phyloP scores from a whole-genome alignment of 2,888 invertebrate species.

The Druceiella hillmani region DNA sequence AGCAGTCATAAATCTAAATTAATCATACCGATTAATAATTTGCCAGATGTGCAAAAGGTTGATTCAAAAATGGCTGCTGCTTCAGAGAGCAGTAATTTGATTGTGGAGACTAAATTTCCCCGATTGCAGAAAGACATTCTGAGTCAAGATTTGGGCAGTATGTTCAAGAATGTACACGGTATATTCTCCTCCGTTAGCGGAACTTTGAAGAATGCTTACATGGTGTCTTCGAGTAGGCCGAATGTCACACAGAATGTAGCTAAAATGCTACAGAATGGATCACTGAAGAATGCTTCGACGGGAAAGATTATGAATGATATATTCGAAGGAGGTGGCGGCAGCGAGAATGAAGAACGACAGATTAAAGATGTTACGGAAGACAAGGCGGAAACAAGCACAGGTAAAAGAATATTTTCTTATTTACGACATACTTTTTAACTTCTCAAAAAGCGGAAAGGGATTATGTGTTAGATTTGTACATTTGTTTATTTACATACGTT shows the following conservation, averaged over 20 bases:
- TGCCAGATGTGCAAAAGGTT: no score
- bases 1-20: no score
- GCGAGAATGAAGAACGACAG: conserved; percentile 11
- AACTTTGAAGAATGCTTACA: conserved; percentile 43
- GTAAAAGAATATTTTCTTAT: no score
- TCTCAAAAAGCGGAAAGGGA: no score
- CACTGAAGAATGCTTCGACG: conserved; percentile 25
- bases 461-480: no score
- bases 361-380: not conserved
- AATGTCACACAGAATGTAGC: no score
- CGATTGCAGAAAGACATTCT: conserved; percentile 40
- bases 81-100: conserved; percentile 13
- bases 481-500: no score
- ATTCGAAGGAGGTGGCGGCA: conserved; percentile 35
- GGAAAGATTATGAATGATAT: conserved; percentile 44
- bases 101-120: conserved; percentile 30
- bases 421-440: no score
- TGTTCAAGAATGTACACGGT: conserved; percentile 48
- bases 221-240: conserved; percentile 31
- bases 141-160: conserved; percentile 41
- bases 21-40: no score
- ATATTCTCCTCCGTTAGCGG: conserved; percentile 47
- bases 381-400: not conserved
- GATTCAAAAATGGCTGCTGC: no score
- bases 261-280: conserved; percentile 14